Evolutionary conservation across 2,113 vertebrate species (phyloP), one percentile per base, ranked within the genome.

Genomic region (Esox niger): DNA sequence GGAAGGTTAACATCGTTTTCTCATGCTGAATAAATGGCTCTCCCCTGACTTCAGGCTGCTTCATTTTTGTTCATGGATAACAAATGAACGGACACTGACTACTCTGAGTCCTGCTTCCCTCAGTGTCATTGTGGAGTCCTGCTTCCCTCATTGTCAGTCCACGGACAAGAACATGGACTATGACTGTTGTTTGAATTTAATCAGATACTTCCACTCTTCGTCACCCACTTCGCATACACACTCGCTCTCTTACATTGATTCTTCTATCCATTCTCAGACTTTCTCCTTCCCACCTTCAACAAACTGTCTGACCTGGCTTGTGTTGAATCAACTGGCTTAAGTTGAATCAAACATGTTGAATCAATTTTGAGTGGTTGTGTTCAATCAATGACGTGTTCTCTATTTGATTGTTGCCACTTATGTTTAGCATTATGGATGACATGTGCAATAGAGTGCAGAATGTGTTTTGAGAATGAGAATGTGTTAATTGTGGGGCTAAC

Each of bases 161-260:
- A 64, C 43, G 62, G 33, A 64, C n/a, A n/a, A 64, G 32, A 64
- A 64, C 62, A 64, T 1, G 62, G 62, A 43, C n/a, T 32, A 64
- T 43, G 46, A 47, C 20, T 15, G 46, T 47, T 47, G 46, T 13
- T 20, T 9, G 46, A 47, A 47, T 64, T 64, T 8, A n/a, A 64
- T 43, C 33, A 35, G 62, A 64, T n/a, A 64, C 43, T 43, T 21
- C 62, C 3, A 21, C 25, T 64, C 62, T 64, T n/a, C n/a, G n/a
- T 43, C 20, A 0, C 1, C 62, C 62, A 64, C 62, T 33, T 64
- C 33, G 0, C 11, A 35, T 23, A 64, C 62, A 1, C n/a, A 38
- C 21, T 38, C 38, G 11, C 31, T 8, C 57, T 60, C 57, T 27
- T 2, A 23, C 57, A 15, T 20, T 20, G 10, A 3, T 47, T 27